Evolutionary conservation across 2,113 vertebrate genomes (phyloP), one percentile per base, ranked within the genome.

Genomic region (Anthoscopus minutus): DNA sequence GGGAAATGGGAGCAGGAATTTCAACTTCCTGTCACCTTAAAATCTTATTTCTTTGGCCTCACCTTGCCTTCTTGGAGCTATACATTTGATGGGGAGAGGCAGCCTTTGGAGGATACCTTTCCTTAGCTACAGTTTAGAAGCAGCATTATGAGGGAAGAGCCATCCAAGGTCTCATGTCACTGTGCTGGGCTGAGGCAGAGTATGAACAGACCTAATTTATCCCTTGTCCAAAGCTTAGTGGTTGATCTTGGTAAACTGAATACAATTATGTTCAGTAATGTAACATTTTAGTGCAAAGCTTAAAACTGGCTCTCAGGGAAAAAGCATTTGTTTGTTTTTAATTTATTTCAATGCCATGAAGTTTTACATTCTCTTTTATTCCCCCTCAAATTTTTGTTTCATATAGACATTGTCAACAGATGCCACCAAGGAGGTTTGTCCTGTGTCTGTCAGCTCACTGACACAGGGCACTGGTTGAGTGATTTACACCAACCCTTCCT

Each of bases 121-220:
- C 30, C 33, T 72, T 16, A 57, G n/a, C 40, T 65, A 23, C 10
- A 65, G 23, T 50, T 77, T 61, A 62, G 50, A 91, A 82, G 51
- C 60, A 73, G 10, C 18, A 54, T 7, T 30, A 60, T 69, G 50
- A 58, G 50, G 48, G 47, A 85, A 85, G 61, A 87, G 9, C 28
- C 42, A 76, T 61, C 15, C 2, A 3, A 71, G 37, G 42, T 24
- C 65, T 81, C 0, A 0, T 58, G 66, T 70, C 11, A 3, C 61
- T 61, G 28, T 48, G 15, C 16, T 70, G 73, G 65, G 66, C 37
- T 85, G 81, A 57, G n/a, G 57, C 57, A 86, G 53, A 0, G 0
- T 57, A 72, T 0, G 3, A 89, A 27, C 28, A 58, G 20, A 87
- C 38, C 31, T 57, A 38, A 71, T 85, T 89, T 85, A 88, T 58